phyloP scores from a whole-genome alignment of 2,797 vertebrate genomes.

The Cryptoprocta ferox region DNA sequence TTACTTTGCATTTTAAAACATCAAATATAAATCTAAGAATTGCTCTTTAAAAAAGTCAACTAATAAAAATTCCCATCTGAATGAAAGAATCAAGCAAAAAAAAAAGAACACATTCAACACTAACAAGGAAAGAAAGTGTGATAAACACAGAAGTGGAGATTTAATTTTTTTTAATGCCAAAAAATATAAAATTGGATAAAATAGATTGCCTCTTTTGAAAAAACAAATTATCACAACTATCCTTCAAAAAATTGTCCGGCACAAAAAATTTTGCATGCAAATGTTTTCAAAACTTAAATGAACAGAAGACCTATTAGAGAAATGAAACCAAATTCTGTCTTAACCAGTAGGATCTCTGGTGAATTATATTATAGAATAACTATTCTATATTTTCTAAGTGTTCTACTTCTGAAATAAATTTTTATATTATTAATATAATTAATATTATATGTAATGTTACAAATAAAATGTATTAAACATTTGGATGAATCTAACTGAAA shows the following conservation, averaged over 20 bases:
- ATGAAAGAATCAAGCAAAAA: neutral
- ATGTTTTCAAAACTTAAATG: neutral
- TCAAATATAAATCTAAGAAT: neutral
- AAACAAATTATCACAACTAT: neutral
- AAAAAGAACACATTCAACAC: neutral
- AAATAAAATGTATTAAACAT: neutral
- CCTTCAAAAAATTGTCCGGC: neutral
- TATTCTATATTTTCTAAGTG: neutral
- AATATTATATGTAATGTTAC: neutral
- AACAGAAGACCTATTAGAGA: neutral
- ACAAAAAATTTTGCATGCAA: neutral
- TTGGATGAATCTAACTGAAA: neutral
- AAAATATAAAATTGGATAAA: neutral
- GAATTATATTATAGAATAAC: too few relatives aligned
- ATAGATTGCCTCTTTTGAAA: neutral
- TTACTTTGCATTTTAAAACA: neutral
- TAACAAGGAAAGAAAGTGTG: neutral
- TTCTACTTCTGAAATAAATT: neutral
- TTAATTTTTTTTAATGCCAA: neutral
- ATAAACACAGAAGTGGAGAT: neutral
- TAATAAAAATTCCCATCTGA: neutral
- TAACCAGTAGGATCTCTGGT: neutral
- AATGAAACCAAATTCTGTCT: neutral
- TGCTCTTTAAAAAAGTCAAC: neutral
- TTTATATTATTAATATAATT: neutral